phyloP scores from a whole-genome alignment of 2,888 invertebrate genomes.

The Melanargia galathea region DNA sequence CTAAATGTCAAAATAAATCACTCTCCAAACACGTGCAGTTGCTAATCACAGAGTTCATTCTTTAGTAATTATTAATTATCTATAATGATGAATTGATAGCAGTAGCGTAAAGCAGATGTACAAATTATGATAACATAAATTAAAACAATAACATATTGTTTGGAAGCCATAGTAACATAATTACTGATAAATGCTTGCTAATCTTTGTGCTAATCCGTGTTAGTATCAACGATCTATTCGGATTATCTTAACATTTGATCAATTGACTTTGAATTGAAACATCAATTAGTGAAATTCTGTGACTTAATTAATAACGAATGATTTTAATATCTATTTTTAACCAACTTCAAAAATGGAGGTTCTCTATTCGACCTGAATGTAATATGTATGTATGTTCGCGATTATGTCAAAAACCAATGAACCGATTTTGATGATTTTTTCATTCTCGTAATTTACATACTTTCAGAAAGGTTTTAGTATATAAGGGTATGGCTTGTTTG shows the following conservation, averaged over 20 bases:
- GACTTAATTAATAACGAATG: background rate
- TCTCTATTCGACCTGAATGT: no score
- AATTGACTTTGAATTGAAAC: background rate
- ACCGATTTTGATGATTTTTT: no score
- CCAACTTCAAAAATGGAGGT: no score
- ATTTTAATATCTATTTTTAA: background rate
- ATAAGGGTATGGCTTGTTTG: no score
- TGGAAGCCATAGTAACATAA: background rate
- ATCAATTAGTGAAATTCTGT: background rate
- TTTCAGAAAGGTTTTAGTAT: no score
- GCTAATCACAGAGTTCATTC: no score
- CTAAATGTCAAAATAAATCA: no score
- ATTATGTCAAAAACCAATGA: no score
- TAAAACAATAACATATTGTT: no score
- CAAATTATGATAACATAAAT: background rate
- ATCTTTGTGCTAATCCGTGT: conserved; percentile 12
- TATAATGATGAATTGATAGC: background rate
- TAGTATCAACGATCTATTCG: background rate
- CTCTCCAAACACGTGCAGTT: no score
- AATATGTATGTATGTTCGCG: no score
- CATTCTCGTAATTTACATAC: no score
- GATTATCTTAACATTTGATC: conserved; percentile 5
- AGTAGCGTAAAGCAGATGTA: background rate
- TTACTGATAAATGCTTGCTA: background rate
- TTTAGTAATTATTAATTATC: background rate